These are phyloP conservation scores for Trisateles emortualis DNA, from an alignment of 2,888 invertebrate species.

Conservation along the genomic window DNA sequence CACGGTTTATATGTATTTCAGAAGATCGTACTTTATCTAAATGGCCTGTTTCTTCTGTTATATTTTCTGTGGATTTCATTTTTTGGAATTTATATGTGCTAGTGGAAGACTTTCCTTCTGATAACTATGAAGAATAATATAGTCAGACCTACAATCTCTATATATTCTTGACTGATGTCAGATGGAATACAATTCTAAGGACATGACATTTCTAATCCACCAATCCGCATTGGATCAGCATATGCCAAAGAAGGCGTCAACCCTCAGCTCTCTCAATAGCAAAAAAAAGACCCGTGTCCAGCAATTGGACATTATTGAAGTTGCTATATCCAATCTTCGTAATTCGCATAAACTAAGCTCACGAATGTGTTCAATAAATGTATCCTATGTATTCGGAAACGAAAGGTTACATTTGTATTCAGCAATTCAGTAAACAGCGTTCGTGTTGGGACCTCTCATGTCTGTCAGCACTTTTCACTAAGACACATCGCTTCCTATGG, in stretches of 20 bases:
- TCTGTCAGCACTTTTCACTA: constrained; percentile 36
- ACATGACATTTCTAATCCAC: too few species aligned
- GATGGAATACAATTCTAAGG: too few species aligned
- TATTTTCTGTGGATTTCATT: background rate
- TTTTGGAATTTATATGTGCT: too few species aligned
- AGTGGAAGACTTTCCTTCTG: too few species aligned
- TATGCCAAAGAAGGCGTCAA: too few species aligned
- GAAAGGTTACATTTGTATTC: constrained; percentile 39
- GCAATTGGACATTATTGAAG: too few species aligned
- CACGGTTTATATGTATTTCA: background rate
- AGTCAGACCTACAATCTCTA: too few species aligned
- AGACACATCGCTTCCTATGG: constrained; percentile 36
- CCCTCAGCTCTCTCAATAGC: too few species aligned
- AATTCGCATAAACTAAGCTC: constrained; percentile 11
- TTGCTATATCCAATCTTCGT: background rate
- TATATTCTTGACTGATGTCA: too few species aligned
- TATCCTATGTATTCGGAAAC: constrained; percentile 24
- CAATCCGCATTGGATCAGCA: too few species aligned
- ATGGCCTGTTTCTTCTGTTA: constrained; percentile 5
- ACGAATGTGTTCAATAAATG: constrained; percentile 17
- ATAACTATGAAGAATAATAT: too few species aligned
- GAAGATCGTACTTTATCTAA: background rate
- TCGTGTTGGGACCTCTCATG: constrained; percentile 18
- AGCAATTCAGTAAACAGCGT: background rate
- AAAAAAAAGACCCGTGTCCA: too few species aligned